A percentile compares a stretch with the other conserved stretches of the same genome.
phyloP scores from a whole-genome alignment of 2,113 vertebrate genomes.

The Chaetorhynchus papuensis region DNA sequence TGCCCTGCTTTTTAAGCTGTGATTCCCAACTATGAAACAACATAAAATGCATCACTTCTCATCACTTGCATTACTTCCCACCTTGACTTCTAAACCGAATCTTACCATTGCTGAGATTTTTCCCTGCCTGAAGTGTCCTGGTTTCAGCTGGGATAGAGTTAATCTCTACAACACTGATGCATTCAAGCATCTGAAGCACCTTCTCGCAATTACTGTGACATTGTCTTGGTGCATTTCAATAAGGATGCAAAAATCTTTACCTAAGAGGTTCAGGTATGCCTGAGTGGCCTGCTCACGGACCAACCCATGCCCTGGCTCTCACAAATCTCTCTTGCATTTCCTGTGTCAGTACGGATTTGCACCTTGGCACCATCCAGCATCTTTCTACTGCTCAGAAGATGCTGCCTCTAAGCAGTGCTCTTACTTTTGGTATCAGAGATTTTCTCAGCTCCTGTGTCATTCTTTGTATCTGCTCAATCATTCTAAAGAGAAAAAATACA shows the following conservation, averaged over 20 bases:
- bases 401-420: background rate
- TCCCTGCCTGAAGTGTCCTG: background rate
- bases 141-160: background rate
- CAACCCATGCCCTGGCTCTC: background rate
- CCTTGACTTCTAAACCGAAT: background rate
- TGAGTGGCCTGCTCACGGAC: background rate
- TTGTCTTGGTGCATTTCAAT: background rate
- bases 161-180: background rate
- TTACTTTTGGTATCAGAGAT: background rate
- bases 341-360: accelerated
- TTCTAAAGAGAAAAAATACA: background rate
- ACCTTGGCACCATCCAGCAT: background rate
- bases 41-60: background rate
- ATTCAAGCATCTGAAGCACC: background rate
- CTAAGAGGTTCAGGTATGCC: background rate
- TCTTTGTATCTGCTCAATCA: background rate
- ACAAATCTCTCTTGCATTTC: background rate
- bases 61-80: background rate
- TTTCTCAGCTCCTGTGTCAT: background rate
- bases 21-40: background rate
- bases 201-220: accelerated
- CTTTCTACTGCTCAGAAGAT: background rate
- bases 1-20: background rate
- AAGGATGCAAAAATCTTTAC: background rate
- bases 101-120: background rate